phyloP scores from a whole-genome alignment of 2,888 invertebrate genomes.

The Argyresthia albistria region DNA sequence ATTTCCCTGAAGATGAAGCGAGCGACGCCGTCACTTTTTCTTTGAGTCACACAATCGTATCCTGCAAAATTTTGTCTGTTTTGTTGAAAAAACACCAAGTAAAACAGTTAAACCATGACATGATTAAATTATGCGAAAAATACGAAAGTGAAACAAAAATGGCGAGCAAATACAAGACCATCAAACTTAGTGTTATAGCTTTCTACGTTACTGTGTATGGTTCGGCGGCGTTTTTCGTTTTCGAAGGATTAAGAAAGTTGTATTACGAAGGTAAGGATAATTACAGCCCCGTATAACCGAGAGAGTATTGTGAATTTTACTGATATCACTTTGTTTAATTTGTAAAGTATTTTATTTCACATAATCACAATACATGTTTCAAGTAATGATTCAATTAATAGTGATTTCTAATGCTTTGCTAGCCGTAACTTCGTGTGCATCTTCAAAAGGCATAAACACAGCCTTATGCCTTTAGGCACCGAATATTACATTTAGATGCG shows the following conservation, averaged over 20 bases:
- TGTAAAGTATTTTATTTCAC: too few species aligned
- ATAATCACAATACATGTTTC: too few species aligned
- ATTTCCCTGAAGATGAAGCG: slow-evolving; percentile 50
- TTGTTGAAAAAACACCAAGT: slow-evolving; percentile 34
- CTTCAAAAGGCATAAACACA: too few species aligned
- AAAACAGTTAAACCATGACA: slow-evolving; percentile 33
- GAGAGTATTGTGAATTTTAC: too few species aligned
- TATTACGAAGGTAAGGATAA: slow-evolving; percentile 23
- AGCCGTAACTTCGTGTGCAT: too few species aligned
- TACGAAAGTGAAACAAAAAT: slow-evolving; percentile 35
- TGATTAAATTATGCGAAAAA: slow-evolving; percentile 35
- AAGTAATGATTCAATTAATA: too few species aligned
- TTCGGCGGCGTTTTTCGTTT: slow-evolving; percentile 33
- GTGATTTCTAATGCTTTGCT: too few species aligned
- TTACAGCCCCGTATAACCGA: not conserved
- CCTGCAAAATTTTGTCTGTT: slow-evolving; percentile 45
- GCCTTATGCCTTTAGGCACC: too few species aligned
- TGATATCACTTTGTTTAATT: too few species aligned
- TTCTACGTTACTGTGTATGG: slow-evolving; percentile 38
- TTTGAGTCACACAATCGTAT: slow-evolving; percentile 47
- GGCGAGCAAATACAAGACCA: slow-evolving; percentile 35
- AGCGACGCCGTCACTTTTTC: slow-evolving; percentile 48
- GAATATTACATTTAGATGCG: too few species aligned
- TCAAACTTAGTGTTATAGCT: slow-evolving; percentile 43
- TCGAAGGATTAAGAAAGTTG: slow-evolving; percentile 47